phyloP scores from a whole-genome alignment of 2,113 vertebrate genomes.

The Centropus unirufus region DNA sequence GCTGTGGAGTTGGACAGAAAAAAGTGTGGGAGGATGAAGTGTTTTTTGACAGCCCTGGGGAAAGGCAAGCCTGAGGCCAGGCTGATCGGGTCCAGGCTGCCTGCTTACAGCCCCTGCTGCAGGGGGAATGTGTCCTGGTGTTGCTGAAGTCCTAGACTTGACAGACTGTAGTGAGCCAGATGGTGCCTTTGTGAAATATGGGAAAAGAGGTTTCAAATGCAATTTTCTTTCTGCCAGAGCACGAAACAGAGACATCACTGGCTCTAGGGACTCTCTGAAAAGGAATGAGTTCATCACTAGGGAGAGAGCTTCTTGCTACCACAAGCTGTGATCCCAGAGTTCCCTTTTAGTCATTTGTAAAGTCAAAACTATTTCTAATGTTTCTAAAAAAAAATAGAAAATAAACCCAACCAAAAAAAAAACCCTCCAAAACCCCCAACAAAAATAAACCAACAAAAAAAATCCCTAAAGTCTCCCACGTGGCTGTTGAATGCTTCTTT shows the following conservation, averaged over 20 bases:
- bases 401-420: too few relatives aligned
- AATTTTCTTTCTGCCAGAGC: neutral
- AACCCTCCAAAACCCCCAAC: fast-evolving
- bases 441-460: neutral
- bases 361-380: neutral
- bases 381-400: neutral
- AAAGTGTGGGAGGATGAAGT: neutral
- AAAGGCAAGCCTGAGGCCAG: neutral
- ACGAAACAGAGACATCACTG: neutral
- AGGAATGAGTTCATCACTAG: neutral
- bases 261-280: neutral
- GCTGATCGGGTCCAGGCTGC: neutral
- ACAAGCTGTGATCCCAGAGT: neutral
- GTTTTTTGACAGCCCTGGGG: neutral
- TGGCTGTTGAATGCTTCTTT: neutral
- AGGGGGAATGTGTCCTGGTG: neutral
- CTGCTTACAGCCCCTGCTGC: neutral
- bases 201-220: neutral
- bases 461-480: neutral
- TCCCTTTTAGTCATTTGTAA: neutral
- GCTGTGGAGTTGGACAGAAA: neutral
- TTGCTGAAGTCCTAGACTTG: neutral
- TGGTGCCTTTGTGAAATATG: neutral
- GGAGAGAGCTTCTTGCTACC: neutral
- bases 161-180: neutral